Percentiles rank a stretch among this genome's conserved stretches.
Conservation (phyloP, 1,140 invertebrate species). For the Choristoneura fumiferana region DNA sequence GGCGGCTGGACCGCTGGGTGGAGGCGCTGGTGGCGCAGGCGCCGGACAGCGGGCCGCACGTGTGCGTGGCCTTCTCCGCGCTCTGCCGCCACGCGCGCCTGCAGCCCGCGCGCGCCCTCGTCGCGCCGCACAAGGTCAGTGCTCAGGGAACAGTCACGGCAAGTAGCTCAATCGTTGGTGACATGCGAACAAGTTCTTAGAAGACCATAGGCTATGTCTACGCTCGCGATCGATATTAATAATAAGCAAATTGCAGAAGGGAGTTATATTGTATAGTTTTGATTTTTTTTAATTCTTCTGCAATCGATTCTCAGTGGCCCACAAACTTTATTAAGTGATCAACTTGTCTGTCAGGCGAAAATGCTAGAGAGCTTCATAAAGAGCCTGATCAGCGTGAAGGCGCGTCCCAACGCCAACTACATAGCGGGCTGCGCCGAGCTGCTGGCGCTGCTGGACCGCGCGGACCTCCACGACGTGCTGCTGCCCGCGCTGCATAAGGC, state of each 20-base stretch:
- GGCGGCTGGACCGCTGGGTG: constrained; percentile 60
- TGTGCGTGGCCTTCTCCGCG: constrained; percentile 51
- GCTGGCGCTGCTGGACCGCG: constrained; percentile 81
- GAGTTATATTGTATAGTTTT: too few relatives aligned
- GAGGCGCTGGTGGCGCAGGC: constrained; percentile 68
- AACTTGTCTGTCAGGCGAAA: constrained; percentile 75
- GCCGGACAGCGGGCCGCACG: constrained; percentile 68
- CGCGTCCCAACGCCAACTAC: constrained; percentile 84
- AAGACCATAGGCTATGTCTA: too few relatives aligned
- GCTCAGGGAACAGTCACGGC: too few relatives aligned
- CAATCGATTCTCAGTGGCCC: too few relatives aligned
- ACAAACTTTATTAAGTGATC: too few relatives aligned
- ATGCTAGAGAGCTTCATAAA: constrained; percentile 89
- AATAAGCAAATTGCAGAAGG: too few relatives aligned
- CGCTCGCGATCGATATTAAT: too few relatives aligned
- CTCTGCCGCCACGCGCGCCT: constrained; percentile 52
- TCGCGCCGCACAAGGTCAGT: constrained; percentile 73
- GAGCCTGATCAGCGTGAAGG: constrained; percentile 89
- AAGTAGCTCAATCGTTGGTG: too few relatives aligned
- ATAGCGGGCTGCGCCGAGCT: constrained; percentile 83
- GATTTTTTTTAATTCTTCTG: too few relatives aligned
- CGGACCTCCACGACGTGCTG: constrained; percentile 87
- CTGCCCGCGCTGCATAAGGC: constrained; percentile 93
- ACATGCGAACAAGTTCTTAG: too few relatives aligned
- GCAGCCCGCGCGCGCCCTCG: constrained; percentile 47